phyloP scores from a whole-genome alignment of 2,888 invertebrate genomes.

The Temnothorax unifasciatus region DNA sequence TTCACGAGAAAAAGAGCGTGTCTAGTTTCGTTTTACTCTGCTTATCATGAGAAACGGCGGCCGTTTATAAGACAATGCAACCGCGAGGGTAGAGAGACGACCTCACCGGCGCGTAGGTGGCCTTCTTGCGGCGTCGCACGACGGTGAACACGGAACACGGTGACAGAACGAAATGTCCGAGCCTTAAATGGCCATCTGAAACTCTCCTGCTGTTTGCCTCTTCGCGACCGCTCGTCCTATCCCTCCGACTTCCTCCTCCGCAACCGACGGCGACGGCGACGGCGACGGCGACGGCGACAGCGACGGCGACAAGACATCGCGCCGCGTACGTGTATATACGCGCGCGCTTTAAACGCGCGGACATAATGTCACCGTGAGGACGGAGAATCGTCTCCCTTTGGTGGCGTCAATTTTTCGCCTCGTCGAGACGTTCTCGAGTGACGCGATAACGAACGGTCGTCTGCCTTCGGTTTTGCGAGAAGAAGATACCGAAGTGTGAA shows the following conservation, averaged over 20 bases:
- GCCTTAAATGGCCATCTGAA: slow-evolving; percentile 84
- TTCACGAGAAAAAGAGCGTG: slow-evolving; percentile 61
- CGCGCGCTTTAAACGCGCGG: slow-evolving; percentile 50
- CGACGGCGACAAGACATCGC: slow-evolving; percentile 50
- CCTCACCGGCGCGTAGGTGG: slow-evolving; percentile 83
- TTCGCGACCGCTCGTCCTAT: slow-evolving; percentile 49
- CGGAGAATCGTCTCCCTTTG: slow-evolving; percentile 18
- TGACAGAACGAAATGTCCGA: slow-evolving; percentile 85
- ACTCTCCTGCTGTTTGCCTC: slow-evolving; percentile 64
- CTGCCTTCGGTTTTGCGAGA: not conserved
- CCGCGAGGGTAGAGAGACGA: slow-evolving; percentile 67
- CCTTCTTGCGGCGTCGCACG: slow-evolving; percentile 76
- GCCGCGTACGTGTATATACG: slow-evolving; percentile 26
- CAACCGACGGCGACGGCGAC: slow-evolving; percentile 15
- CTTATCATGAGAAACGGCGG: slow-evolving; percentile 82
- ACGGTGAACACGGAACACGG: slow-evolving; percentile 82
- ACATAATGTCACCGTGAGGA: slow-evolving; percentile 61
- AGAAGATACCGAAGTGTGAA: not conserved
- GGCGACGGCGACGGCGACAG: not conserved
- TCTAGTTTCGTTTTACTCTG: slow-evolving; percentile 81
- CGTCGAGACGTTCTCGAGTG: slow-evolving; percentile 38
- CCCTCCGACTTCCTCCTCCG: slow-evolving; percentile 57
- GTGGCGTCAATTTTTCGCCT: slow-evolving; percentile 58
- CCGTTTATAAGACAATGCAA: slow-evolving; percentile 81
- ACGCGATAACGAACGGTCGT: slow-evolving; percentile 36